Conservation (phyloP, 2,888 invertebrate genomes). For the Agrotis puta region DNA sequence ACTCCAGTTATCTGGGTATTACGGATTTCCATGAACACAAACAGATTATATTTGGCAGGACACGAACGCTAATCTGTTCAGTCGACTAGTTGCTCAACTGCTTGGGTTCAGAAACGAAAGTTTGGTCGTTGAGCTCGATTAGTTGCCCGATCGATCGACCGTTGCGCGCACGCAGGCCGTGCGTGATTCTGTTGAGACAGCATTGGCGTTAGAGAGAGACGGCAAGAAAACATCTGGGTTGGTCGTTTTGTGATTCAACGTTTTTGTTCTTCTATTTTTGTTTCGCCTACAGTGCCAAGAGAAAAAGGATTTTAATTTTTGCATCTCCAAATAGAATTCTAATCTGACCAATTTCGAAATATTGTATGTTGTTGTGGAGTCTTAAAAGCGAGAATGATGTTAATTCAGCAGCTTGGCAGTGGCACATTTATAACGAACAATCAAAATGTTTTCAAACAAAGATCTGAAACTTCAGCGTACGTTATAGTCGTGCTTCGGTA, state of each 20-base stretch:
- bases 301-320: slow-evolving; percentile 60
- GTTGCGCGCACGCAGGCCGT: slow-evolving; percentile 68
- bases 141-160: slow-evolving; percentile 59
- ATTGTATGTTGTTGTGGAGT: slow-evolving; percentile 12
- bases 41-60: slow-evolving; percentile 56
- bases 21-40: slow-evolving; percentile 49
- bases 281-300: slow-evolving; percentile 62
- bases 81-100: slow-evolving; percentile 40
- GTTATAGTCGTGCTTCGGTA: slow-evolving; percentile 15
- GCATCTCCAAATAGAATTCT: slow-evolving; percentile 17
- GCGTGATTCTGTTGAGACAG: slow-evolving; percentile 72
- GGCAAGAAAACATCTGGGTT: slow-evolving; percentile 80
- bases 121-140: slow-evolving; percentile 42
- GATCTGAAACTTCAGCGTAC: not conserved
- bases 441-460: slow-evolving; percentile 43
- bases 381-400: not conserved
- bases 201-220: slow-evolving; percentile 68
- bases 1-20: slow-evolving; percentile 35
- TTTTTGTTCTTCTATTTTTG: slow-evolving; percentile 68
- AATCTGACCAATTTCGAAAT: slow-evolving; percentile 56
- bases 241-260: slow-evolving; percentile 69
- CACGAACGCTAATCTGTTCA: slow-evolving; percentile 43
- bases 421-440: slow-evolving; percentile 10
- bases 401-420: not conserved
- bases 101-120: slow-evolving; percentile 47